These are phyloP conservation scores for Antennarius striatus DNA, from an alignment of 2,113 vertebrate species.

Conservation along the genomic window DNA sequence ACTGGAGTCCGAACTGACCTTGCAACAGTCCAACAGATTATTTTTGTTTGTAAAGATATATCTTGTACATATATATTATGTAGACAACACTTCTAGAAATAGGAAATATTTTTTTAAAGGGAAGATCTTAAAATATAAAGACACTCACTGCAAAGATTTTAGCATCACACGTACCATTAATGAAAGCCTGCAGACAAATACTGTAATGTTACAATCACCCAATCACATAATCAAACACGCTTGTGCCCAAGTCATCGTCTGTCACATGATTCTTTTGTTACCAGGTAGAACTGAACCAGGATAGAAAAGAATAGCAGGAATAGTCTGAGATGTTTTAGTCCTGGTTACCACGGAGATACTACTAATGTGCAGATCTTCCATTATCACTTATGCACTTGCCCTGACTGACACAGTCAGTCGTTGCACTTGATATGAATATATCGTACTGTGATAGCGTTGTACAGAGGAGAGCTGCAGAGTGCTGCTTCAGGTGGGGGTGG, in stretches of 20 bases:
- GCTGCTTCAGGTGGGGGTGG: background rate
- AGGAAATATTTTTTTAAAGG: constrained; percentile 75
- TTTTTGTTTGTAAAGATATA: constrained; percentile 62
- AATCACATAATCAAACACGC: constrained; percentile 17
- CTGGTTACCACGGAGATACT: background rate
- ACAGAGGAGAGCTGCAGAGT: constrained; percentile 11
- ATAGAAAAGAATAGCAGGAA: background rate
- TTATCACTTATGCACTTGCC: constrained; percentile 65
- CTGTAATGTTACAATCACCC: constrained; percentile 57
- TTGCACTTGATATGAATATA: constrained; percentile 42
- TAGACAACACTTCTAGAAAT: constrained; percentile 60
- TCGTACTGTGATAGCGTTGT: constrained; percentile 39
- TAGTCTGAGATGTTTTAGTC: background rate
- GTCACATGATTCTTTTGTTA: constrained; percentile 1
- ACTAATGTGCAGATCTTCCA: constrained; percentile 64
- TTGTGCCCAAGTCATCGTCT: constrained; percentile 12
- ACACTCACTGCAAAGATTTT: constrained; percentile 35
- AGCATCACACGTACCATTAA: constrained; percentile 15
- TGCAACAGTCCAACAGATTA: constrained; percentile 51
- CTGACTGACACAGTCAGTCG: constrained; percentile 42
- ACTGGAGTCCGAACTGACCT: constrained; percentile 47
- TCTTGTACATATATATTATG: constrained; percentile 61
- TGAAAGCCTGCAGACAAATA: constrained; percentile 25
- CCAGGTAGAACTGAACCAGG: constrained; percentile 32
- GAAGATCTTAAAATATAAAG: constrained; percentile 48